Percentiles rank a stretch among this genome's conserved stretches.
phyloP scores from a whole-genome alignment of 2,113 vertebrate species.

The Tylochromis polylepis region DNA sequence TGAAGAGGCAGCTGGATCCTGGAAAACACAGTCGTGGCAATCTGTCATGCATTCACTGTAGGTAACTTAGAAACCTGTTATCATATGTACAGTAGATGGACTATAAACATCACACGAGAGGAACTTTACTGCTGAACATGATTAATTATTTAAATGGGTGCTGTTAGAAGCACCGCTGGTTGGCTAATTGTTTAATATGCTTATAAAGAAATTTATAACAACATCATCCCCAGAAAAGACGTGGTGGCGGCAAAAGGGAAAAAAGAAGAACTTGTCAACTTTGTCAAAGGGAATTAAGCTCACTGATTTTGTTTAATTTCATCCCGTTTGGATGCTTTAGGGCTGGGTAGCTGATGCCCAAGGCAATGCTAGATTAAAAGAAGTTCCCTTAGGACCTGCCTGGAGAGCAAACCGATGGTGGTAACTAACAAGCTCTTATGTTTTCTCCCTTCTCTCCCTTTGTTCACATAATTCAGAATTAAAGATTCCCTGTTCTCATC shows the following conservation, averaged over 20 bases:
- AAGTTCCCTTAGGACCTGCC: constrained; percentile 40
- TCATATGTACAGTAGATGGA: not conserved
- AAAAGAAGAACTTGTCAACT: constrained; percentile 19
- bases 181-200: constrained; percentile 27
- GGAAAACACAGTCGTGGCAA: not conserved
- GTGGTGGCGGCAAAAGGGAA: not conserved
- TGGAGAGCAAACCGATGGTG: constrained; percentile 24
- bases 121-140: not conserved
- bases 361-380: constrained; percentile 51
- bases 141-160: constrained; percentile 15
- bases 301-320: constrained; percentile 46
- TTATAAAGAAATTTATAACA: constrained; percentile 3
- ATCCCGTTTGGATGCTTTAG: not conserved
- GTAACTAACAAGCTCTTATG: constrained; percentile 54
- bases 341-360: constrained; percentile 30
- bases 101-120: not conserved
- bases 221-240: not conserved
- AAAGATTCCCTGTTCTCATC: constrained; percentile 39
- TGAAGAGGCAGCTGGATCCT: not conserved
- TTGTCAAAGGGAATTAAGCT: constrained; percentile 36
- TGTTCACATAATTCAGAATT: constrained; percentile 57
- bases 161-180: not conserved
- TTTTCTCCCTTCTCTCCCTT: constrained; percentile 28
- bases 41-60: not conserved
- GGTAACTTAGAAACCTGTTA: not conserved